Base-by-base conservation (phyloP, 2,888 invertebrate species). In the Acronicta leporina region DNA sequence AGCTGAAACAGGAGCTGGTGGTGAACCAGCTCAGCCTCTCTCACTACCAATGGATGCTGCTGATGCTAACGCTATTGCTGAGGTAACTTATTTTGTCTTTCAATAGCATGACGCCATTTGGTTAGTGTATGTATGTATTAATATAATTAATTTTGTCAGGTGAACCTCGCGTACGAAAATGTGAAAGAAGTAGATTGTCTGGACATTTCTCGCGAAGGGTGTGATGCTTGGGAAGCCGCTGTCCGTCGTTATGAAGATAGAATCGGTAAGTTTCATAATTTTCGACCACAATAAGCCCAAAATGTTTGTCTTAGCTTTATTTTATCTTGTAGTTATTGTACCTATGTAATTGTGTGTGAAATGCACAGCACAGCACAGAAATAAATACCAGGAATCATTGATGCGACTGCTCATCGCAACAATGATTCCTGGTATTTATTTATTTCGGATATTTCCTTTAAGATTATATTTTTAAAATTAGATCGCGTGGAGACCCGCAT, bases 141-240 rank as follows among this genome's bases (percentile, higher is more conserved):
- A 20, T 25, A 9, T 0, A 46, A 20, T 25, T 42, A 33, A 15
- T n/a, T 40, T 54, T 51, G 25, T 38, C 13, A 92, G 92, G 97
- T 97, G 0, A 99, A 99, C 90, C 95, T 98, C 73, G 99, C 99
- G 0, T 99, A 99, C 87, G 99, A 99, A 88, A 99, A 99, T 89
- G 99, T 99, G 3, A 99, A 99, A 87, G 99, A 99, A 92, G 99
- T 99, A 0, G 99, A 99, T 87, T 99, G 99, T 79, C 94, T 99
- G 86, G 99, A 99, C 88, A 99, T 99, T 43, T 97, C 98, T 33
- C 98, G 98, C 79, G 99, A 99, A 87, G 99, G 99, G 0, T 97
- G 97, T 55, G 99, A 99, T 84, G 97, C 98, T 1, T 99, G 99
- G 99, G 99, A 99, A 83, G 99, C 99, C 1, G 99, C 99, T 11